Evolutionary conservation across 64 coral and sea anemone species (phyloP).

Genomic region (Acropora yongei): DNA sequence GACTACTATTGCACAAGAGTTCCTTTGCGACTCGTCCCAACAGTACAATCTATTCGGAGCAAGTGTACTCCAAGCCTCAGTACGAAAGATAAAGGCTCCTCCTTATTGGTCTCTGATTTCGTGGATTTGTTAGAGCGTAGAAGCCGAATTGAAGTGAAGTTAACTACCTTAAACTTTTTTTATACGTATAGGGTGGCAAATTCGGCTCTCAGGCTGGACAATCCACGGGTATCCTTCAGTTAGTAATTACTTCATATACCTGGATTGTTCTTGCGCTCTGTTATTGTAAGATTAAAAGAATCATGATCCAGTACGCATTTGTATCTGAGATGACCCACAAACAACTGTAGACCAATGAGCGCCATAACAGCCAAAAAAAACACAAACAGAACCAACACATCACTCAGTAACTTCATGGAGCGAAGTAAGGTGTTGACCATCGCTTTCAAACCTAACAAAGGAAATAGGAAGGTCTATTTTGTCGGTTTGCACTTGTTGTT

Average conservation of each 20-base stretch:
- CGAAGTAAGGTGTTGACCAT: constrained; percentile 80
- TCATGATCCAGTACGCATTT: constrained; percentile 54
- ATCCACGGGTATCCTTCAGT: no score
- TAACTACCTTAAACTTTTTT: no score
- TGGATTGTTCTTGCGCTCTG: constrained; percentile 21
- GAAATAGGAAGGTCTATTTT: not conserved
- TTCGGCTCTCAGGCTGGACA: no score
- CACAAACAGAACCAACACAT: constrained; percentile 69
- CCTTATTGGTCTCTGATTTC: no score
- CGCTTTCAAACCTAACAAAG: constrained; percentile 50
- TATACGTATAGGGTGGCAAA: no score
- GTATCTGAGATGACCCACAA: constrained; percentile 67
- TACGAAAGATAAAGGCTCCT: no score
- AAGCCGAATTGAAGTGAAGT: no score
- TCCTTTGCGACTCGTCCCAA: no score
- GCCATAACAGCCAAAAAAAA: constrained; percentile 74
- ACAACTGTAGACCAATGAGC: constrained; percentile 65
- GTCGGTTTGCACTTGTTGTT: not conserved
- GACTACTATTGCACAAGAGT: no score
- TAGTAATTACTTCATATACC: not conserved
- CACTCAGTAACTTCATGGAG: constrained; percentile 72
- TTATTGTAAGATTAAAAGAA: not conserved
- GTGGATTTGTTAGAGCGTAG: no score
- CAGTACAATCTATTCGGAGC: no score
- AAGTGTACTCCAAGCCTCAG: no score